phyloP scores from a whole-genome alignment of 92 coral and sea anemone species.

The Palythoa caribaeorum region DNA sequence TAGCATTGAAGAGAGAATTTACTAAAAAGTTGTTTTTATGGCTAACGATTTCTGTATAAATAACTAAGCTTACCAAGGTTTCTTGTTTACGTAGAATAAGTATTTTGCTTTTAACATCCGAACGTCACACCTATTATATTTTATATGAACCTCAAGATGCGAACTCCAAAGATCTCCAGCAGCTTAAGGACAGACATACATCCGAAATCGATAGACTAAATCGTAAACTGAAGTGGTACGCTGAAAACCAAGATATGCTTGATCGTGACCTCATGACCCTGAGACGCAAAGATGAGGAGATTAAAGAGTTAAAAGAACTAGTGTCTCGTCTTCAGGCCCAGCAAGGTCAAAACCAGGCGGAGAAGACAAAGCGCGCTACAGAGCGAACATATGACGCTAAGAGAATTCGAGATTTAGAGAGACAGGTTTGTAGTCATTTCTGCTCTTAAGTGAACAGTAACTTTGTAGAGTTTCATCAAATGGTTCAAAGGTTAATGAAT shows the following conservation, averaged over 20 bases:
- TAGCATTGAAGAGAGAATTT: no score
- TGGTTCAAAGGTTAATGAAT: background rate
- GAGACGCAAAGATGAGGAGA: slow-evolving; percentile 88
- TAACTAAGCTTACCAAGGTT: background rate
- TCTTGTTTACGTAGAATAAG: background rate
- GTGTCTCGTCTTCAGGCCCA: slow-evolving; percentile 86
- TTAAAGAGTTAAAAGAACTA: slow-evolving; percentile 81
- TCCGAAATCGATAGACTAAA: slow-evolving; percentile 85
- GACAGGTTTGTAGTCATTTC: slow-evolving; percentile 77
- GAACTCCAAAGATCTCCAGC: slow-evolving; percentile 49
- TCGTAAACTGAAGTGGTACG: slow-evolving; percentile 96
- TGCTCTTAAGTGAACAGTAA: background rate
- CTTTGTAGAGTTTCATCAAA: background rate
- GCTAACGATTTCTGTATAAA: no score
- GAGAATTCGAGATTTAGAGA: slow-evolving; percentile 91
- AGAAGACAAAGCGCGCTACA: slow-evolving; percentile 80
- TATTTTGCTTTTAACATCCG: background rate
- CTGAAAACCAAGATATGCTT: slow-evolving; percentile 93
- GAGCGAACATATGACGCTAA: slow-evolving; percentile 89
- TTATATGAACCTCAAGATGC: slow-evolving; percentile 21
- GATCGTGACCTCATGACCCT: slow-evolving; percentile 85
- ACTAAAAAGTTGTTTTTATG: no score
- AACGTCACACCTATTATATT: background rate
- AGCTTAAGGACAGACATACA: slow-evolving; percentile 74
- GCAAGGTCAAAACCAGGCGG: slow-evolving; percentile 82